These are phyloP conservation scores for Epinotia nisella DNA, from an alignment of 2,888 invertebrate species.

Conservation along the genomic window DNA sequence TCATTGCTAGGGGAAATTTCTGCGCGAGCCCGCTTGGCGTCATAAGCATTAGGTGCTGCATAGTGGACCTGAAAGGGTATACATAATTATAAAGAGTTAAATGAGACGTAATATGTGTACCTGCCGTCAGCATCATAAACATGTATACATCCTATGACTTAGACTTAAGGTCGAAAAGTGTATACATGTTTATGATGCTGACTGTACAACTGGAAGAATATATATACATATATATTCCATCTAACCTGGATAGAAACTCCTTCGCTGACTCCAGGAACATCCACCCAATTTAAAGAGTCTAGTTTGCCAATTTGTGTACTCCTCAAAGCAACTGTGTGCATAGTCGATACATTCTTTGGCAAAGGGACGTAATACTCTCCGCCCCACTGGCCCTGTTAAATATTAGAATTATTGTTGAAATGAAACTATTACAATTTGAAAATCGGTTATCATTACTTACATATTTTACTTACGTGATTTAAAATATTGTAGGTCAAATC, in stretches of 20 bases:
- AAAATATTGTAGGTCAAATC: conserved; percentile 43
- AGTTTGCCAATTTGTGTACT: conserved; percentile 25
- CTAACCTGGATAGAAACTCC: conserved; percentile 38
- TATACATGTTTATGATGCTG: too few species aligned
- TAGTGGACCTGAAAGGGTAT: conserved; percentile 56
- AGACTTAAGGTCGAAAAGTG: too few species aligned
- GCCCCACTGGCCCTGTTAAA: conserved; percentile 56
- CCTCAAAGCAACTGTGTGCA: conserved; percentile 28
- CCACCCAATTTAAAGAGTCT: conserved; percentile 39
- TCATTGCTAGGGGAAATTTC: conserved; percentile 28
- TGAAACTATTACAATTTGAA: too few species aligned
- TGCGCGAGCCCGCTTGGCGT: conserved; percentile 53
- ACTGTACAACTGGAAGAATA: too few species aligned
- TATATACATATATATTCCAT: too few species aligned
- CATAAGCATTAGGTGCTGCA: conserved; percentile 57
- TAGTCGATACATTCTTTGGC: conserved; percentile 34
- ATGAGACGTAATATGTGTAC: not conserved
- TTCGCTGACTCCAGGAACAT: conserved; percentile 2
- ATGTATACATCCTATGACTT: too few species aligned
- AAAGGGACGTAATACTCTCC: conserved; percentile 56
- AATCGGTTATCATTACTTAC: too few species aligned
- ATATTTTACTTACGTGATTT: conserved; percentile 35
- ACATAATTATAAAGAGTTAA: not conserved
- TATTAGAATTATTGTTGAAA: not conserved
- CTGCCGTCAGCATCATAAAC: too few species aligned